Base-by-base conservation (phyloP, 2,113 vertebrate species). In the Crotalus horridus region DNA sequence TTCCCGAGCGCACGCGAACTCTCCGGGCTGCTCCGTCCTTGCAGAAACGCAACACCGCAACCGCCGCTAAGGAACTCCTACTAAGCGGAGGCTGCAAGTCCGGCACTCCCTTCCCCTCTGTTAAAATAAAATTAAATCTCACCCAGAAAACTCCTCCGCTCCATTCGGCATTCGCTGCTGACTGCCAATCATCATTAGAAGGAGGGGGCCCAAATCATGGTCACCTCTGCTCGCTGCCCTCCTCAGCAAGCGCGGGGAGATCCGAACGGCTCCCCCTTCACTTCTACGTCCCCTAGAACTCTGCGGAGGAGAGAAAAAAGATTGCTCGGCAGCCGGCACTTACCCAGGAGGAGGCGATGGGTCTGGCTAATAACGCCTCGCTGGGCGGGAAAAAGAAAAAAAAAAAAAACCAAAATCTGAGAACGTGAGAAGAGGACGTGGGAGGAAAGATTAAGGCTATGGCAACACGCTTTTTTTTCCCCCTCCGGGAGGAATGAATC, bases 311-410 rank as follows among this genome's bases (percentile, higher is more conserved):
- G 89, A 12, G 33, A 74, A 55, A 23, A 48, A 48, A 7, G n/a
- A 10, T 39, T 29, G 55, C 46, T 46, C 17, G 46, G 87, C 51
- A 46, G 59, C 74, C 74, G 10, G 58, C 21, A 39, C 58, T 88
- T 64, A 85, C 39, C 43, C 21, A 33, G 54, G 43, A 86, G 53
- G 81, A 91, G 81, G 81, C 33, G 85, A 59, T 43, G 85, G 92
- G 89, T 90, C n/a, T 24, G 61, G 46, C 11, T 2, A 87, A 91
- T 48, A 74, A 92, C 90, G 89, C 93, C 93, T 89, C 87, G 21
- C 89, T 54, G 89, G 94, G 89, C 91, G 43, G 88, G 43, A 51
- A 91, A 93, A 89, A 85, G 88, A 88, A 33, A 56, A 39, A 26
- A 56, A 29, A 4, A 46, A 3, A 48, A 24, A 2, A 21, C 8